A percentile compares a stretch with the other conserved stretches of the same genome.
Evolutionary conservation across 2,797 vertebrate genomes (phyloP).

Genomic region (Xerus rutilus): DNA sequence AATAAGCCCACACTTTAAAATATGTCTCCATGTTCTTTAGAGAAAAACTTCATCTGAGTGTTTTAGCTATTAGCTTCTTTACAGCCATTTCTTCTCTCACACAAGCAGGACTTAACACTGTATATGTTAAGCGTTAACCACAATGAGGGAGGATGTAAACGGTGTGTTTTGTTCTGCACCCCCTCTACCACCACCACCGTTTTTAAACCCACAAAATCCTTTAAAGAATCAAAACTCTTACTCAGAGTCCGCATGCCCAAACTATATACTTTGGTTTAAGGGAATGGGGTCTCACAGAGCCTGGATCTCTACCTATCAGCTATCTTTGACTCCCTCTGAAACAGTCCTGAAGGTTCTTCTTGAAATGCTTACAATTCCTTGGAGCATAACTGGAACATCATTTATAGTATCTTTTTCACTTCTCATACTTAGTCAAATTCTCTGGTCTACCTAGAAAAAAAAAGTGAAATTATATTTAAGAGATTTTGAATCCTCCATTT

Average conservation of each 20-base stretch:
- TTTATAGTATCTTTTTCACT: background rate
- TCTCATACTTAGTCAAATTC: background rate
- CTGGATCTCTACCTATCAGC: background rate
- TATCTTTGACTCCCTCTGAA: background rate
- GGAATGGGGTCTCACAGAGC: background rate
- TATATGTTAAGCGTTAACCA: too few species aligned
- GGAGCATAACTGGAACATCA: background rate
- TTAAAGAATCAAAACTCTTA: background rate
- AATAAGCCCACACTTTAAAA: background rate
- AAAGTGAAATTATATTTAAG: background rate
- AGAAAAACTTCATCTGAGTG: background rate
- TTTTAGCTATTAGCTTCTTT: background rate
- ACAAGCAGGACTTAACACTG: background rate
- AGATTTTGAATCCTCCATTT: background rate
- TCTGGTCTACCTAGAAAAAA: background rate
- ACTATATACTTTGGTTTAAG: background rate
- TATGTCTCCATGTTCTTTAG: background rate
- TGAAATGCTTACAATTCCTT: background rate
- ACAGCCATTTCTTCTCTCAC: background rate
- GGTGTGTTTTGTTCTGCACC: background rate
- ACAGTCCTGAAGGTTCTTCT: background rate
- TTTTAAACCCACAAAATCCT: background rate
- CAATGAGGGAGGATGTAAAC: background rate
- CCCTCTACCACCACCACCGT: background rate
- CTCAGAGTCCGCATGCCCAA: background rate